Percentiles rank a stretch among this genome's conserved stretches.
Conservation (phyloP, 2,888 invertebrate genomes). For the Trachelus iudaicus region DNA sequence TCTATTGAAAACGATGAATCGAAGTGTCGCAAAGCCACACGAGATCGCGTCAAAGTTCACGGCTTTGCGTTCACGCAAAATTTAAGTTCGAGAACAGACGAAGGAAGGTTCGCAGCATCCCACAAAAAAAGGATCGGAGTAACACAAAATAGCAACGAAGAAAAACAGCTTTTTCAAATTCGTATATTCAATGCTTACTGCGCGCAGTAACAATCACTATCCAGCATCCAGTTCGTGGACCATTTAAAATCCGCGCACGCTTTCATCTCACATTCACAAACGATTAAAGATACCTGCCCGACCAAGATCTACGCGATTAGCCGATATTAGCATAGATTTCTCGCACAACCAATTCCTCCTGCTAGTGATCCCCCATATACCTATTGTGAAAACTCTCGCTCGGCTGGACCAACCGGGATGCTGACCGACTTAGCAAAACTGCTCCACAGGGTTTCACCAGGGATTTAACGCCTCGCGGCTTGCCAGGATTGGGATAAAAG, state of each 20-base stretch:
- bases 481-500: slow-evolving; percentile 48
- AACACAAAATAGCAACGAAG: background rate
- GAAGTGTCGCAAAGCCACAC: background rate
- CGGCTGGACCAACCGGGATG: slow-evolving; percentile 39
- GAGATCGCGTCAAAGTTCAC: background rate
- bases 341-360: slow-evolving; percentile 45
- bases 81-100: background rate
- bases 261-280: background rate
- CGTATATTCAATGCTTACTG: background rate
- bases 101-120: background rate
- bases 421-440: slow-evolving; percentile 56
- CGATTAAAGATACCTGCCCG: background rate
- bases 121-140: background rate
- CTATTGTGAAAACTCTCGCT: slow-evolving; percentile 48
- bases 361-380: slow-evolving; percentile 29
- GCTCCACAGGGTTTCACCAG: slow-evolving; percentile 44
- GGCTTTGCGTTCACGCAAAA: background rate
- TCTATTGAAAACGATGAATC: background rate
- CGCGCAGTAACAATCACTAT: background rate
- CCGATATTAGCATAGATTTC: slow-evolving; percentile 47
- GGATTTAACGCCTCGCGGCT: slow-evolving; percentile 62
- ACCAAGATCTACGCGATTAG: slow-evolving; percentile 21
- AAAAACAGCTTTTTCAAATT: background rate
- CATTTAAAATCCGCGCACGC: background rate
- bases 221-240: background rate